phyloP scores from a whole-genome alignment of 2,888 invertebrate species.

The Eurytoma adleriae region DNA sequence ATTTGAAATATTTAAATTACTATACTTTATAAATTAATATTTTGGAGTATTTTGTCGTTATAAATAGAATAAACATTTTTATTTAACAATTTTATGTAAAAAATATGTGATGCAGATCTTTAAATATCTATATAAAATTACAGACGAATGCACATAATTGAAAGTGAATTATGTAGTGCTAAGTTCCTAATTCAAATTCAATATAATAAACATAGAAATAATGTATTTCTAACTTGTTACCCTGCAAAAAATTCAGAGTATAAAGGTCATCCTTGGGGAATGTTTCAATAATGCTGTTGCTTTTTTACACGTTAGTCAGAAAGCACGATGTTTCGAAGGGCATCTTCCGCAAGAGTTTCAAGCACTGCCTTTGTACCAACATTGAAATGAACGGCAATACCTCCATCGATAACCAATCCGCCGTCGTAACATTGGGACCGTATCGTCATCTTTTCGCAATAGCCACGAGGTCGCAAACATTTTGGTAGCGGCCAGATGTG shows the following conservation, averaged over 20 bases:
- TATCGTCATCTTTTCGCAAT: slow-evolving; percentile 85
- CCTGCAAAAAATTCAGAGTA: slow-evolving; percentile 26
- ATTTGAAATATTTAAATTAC: too few species aligned
- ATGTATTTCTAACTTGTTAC: slow-evolving; percentile 28
- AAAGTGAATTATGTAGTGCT: not conserved
- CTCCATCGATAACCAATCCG: slow-evolving; percentile 95
- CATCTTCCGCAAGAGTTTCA: slow-evolving; percentile 91
- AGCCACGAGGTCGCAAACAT: slow-evolving; percentile 85
- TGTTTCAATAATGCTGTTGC: slow-evolving; percentile 28
- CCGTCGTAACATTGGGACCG: slow-evolving; percentile 94
- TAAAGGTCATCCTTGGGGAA: slow-evolving; percentile 29
- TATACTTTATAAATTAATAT: too few species aligned
- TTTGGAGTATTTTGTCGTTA: too few species aligned
- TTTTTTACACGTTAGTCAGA: slow-evolving; percentile 30
- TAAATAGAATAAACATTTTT: too few species aligned
- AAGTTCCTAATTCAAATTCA: not conserved
- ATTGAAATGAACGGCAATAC: slow-evolving; percentile 94
- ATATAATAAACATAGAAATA: slow-evolving; percentile 29
- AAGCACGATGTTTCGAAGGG: slow-evolving; percentile 85
- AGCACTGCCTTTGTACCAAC: slow-evolving; percentile 92
- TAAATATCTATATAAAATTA: not conserved
- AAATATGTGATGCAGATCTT: not conserved
- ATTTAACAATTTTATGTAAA: too few species aligned
- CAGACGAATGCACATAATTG: not conserved
- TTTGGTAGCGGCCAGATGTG: slow-evolving; percentile 91